phyloP scores from a whole-genome alignment of 2,113 vertebrate genomes.

The Oryzias curvinotus region DNA sequence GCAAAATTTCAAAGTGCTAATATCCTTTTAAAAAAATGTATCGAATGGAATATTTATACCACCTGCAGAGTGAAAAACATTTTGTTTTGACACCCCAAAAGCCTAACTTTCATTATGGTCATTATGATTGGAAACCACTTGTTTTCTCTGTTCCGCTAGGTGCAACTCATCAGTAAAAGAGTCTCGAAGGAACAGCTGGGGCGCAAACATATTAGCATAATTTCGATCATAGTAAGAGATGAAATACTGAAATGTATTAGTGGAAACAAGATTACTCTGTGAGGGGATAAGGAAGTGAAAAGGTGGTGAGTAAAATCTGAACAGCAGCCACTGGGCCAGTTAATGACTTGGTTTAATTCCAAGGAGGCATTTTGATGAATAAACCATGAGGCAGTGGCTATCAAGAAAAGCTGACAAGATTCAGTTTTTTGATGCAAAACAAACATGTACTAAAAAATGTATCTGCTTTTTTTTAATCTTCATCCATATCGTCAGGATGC shows the following conservation, averaged over 20 bases:
- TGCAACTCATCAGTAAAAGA: slow-evolving; percentile 3
- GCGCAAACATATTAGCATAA: slow-evolving; percentile 8
- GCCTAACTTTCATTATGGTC: not conserved
- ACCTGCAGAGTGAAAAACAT: not conserved
- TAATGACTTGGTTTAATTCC: slow-evolving; percentile 19
- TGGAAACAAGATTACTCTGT: slow-evolving; percentile 16
- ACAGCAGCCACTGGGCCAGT: slow-evolving; percentile 25
- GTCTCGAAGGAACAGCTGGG: slow-evolving; percentile 7
- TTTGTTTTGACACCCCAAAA: not conserved
- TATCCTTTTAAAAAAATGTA: too few relatives aligned
- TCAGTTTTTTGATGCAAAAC: not conserved
- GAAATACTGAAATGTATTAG: slow-evolving; percentile 1
- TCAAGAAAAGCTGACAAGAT: slow-evolving; percentile 33
- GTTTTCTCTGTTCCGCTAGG: slow-evolving; percentile 1
- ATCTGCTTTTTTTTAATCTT: not conserved
- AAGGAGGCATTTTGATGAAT: slow-evolving; percentile 44
- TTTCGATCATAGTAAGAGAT: slow-evolving; percentile 17
- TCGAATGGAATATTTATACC: slow-evolving; percentile 6
- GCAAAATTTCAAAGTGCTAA: not conserved
- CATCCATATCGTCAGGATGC: not conserved
- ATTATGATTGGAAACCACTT: slow-evolving; percentile 7
- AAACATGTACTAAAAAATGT: not conserved
- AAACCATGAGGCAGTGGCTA: slow-evolving; percentile 29
- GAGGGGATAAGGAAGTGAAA: not conserved
- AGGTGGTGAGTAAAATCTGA: not conserved